Evolutionary conservation across 2,797 vertebrate species (phyloP).

Genomic region (Pampus argenteus): DNA sequence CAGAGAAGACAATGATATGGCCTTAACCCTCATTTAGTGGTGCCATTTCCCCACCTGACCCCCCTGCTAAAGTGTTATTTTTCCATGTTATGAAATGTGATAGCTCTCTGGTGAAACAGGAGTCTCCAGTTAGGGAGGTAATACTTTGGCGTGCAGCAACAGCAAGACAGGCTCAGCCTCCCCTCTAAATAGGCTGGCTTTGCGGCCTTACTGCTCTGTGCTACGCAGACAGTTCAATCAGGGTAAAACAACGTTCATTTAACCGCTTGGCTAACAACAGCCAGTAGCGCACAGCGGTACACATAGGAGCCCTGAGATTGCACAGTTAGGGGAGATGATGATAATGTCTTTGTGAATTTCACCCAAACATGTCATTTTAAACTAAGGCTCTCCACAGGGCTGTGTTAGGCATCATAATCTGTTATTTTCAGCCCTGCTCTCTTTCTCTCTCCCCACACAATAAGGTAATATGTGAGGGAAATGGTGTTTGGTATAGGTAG

Average conservation of each 20-base stretch:
- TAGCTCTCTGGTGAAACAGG: conserved; percentile 84
- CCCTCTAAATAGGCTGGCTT: conserved; percentile 72
- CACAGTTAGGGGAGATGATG: conserved; percentile 80
- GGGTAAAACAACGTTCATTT: conserved; percentile 83
- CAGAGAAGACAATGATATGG: conserved; percentile 88
- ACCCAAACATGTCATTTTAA: conserved; percentile 85
- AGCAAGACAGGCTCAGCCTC: conserved; percentile 77
- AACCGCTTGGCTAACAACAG: conserved; percentile 76
- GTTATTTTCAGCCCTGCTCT: conserved; percentile 65
- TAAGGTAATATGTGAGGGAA: conserved; percentile 13
- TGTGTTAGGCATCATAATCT: conserved; percentile 76
- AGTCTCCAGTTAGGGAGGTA: conserved; percentile 80
- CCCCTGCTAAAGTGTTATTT: conserved; percentile 86
- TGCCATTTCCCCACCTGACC: conserved; percentile 90
- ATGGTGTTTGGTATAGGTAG: conserved; percentile 8
- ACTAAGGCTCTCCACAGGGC: conserved; percentile 71
- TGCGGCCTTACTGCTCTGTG: conserved; percentile 64
- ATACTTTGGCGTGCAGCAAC: conserved; percentile 77
- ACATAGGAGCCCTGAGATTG: conserved; percentile 78
- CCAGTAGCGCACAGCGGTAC: conserved; percentile 60
- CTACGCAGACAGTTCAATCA: conserved; percentile 83
- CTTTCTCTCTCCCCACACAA: conserved; percentile 28
- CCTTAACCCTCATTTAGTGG: conserved; percentile 88
- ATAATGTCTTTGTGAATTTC: conserved; percentile 85
- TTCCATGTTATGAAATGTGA: conserved; percentile 87